Base-by-base conservation (phyloP, 2,797 vertebrate genomes). In the Manis crassicaudata region DNA sequence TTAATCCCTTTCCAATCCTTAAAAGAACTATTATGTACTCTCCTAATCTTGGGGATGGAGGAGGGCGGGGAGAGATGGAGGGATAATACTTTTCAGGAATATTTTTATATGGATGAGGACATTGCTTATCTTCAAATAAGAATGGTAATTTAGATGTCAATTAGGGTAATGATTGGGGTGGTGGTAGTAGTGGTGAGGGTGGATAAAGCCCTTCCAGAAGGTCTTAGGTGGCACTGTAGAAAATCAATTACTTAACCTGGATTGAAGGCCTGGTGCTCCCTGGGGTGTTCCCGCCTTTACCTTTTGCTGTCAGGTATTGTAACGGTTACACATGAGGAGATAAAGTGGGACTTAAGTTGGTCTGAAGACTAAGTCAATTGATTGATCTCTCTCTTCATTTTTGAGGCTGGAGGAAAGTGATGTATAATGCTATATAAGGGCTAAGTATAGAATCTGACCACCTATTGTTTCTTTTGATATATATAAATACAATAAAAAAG, bases 151-250 rank as follows among this genome's bases (percentile, higher is more conserved):
- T 92, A 40, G 35, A 20, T 72, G 21, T 76, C 80, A 85, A 7
- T 50, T 56, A n/a, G 4, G 2, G 16, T 67, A 56, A 29, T 90
- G n/a, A 65, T 62, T 70, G n/a, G 56, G 12, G 50, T 67, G 25
- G 6, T 67, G n/a, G 76, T 10, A 20, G 16, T 40, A 11, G 10
- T 85, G 29, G 17, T 43, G 23, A 54, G 50, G 29, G 35, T 80
- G 11, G 54, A 72, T 32, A 81, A 88, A 50, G 17, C 12, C 14
- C 35, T 92, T n/a, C 54, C 40, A 17, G 40, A 86, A 46, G 86
- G 63, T 97, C 76, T 75, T 56, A 63, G 84, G 77, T 77, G 80
- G 68, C 68, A 11, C 32, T 52, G 46, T 52, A 80, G 87, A 81
- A 35, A 62, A 12, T 67, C 35, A 65, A 0, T 67, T 70, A 58